phyloP scores from a whole-genome alignment of 2,888 invertebrate genomes.

The Ptilodon capucinus region DNA sequence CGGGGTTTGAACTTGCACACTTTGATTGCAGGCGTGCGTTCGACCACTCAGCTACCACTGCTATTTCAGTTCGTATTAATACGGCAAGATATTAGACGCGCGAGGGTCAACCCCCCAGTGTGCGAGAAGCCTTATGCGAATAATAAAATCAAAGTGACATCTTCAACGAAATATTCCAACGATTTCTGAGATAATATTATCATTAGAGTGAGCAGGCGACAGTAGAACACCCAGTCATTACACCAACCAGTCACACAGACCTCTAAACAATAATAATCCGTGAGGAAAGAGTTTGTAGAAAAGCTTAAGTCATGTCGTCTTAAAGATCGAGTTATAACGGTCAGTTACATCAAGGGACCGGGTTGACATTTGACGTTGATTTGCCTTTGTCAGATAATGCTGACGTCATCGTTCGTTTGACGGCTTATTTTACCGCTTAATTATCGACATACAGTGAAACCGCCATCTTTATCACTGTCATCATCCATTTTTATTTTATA shows the following conservation, averaged over 20 bases:
- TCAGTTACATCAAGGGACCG: conserved; percentile 52
- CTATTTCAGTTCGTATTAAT: too few relatives aligned
- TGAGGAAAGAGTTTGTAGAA: conserved; percentile 21
- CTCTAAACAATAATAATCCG: conserved; percentile 34
- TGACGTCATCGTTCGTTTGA: conserved; percentile 60
- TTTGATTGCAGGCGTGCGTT: too few relatives aligned
- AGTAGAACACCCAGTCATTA: conserved; percentile 70
- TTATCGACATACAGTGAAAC: conserved; percentile 26
- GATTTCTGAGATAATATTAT: conserved; percentile 78
- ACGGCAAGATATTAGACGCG: too few relatives aligned
- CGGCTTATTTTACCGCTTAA: conserved; percentile 40
- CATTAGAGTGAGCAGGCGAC: conserved; percentile 78
- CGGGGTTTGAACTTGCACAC: too few relatives aligned
- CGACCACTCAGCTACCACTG: too few relatives aligned
- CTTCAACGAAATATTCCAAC: conserved; percentile 48
- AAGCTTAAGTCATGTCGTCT: conserved; percentile 45
- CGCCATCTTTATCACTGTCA: too few relatives aligned
- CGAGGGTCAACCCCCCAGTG: too few relatives aligned
- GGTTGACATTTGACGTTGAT: conserved; percentile 81
- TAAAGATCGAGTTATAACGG: conserved; percentile 49
- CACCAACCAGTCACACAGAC: conserved; percentile 45
- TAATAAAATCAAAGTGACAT: conserved; percentile 29
- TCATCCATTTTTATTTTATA: too few relatives aligned
- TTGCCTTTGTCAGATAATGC: conserved; percentile 72
- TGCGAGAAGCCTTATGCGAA: not conserved